Conservation (phyloP, 2,113 vertebrate species). For the Fulica atra region DNA sequence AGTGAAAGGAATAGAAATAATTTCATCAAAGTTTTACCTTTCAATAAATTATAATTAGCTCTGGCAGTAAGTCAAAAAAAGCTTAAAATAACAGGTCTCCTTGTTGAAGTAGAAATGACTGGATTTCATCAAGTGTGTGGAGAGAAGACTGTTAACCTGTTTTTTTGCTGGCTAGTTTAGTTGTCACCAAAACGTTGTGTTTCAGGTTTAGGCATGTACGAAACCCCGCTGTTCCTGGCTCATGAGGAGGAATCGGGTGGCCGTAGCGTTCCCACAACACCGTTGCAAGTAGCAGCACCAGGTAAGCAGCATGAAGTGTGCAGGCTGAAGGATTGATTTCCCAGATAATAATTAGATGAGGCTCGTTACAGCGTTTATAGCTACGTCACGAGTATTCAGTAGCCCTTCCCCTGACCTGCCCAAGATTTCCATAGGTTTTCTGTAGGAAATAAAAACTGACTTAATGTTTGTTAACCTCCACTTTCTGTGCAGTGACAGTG, state of each 20-base stretch:
- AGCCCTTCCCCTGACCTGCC: neutral
- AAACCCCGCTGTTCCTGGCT: conserved; percentile 87
- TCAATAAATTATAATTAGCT: neutral
- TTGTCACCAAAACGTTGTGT: neutral
- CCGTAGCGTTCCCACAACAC: conserved; percentile 92
- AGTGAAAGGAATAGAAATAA: neutral
- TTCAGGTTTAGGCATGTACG: conserved; percentile 92
- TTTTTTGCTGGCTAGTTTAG: neutral
- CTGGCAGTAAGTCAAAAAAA: neutral
- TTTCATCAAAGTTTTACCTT: neutral
- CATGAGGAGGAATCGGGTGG: conserved; percentile 93
- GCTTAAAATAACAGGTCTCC: neutral
- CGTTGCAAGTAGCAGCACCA: conserved; percentile 84
- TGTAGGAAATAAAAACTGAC: neutral
- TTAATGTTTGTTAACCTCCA: neutral
- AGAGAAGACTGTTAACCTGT: neutral
- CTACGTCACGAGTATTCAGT: neutral
- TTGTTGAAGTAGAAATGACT: neutral
- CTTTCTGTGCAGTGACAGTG: conserved; percentile 73
- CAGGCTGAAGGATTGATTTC: neutral
- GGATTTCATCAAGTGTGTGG: neutral
- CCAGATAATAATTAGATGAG: rapidly evolving
- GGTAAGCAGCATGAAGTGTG: conserved; percentile 69
- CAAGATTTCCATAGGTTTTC: neutral
- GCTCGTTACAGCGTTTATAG: neutral